These are phyloP conservation scores for Lycaena phlaeas DNA, from an alignment of 2,888 invertebrate genomes.

Conservation along the genomic window DNA sequence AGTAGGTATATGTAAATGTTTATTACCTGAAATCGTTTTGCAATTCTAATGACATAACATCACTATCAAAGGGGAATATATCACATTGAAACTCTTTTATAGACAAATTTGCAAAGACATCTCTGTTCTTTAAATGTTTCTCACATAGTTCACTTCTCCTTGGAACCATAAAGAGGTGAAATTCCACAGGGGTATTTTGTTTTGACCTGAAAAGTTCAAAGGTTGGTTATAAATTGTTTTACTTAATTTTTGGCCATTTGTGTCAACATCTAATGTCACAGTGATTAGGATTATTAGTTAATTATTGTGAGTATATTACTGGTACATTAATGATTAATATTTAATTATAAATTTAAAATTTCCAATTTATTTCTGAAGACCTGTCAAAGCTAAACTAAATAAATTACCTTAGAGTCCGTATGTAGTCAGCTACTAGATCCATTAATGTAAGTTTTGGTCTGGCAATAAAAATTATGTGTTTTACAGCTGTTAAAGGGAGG, in stretches of 20 bases:
- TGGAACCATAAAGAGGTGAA: slow-evolving; percentile 92
- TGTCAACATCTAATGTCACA: not conserved
- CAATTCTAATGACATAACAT: slow-evolving; percentile 93
- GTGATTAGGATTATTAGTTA: not conserved
- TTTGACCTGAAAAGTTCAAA: slow-evolving; percentile 33
- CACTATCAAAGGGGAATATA: slow-evolving; percentile 92
- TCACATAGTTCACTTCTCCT: slow-evolving; percentile 89
- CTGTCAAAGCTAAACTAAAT: too few relatives aligned
- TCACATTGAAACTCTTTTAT: slow-evolving; percentile 90
- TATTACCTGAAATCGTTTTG: slow-evolving; percentile 81
- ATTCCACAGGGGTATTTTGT: slow-evolving; percentile 74
- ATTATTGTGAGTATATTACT: not conserved
- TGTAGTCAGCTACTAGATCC: slow-evolving; percentile 86
- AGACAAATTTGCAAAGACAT: slow-evolving; percentile 83
- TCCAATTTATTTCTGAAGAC: too few relatives aligned
- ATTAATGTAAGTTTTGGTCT: slow-evolving; percentile 86
- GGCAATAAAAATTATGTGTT: slow-evolving; percentile 91
- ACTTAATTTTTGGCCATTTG: too few relatives aligned
- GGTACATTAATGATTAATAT: too few relatives aligned
- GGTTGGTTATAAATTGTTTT: not conserved
- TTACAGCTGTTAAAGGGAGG: slow-evolving; percentile 79
- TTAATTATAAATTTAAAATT: too few relatives aligned
- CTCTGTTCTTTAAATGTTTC: slow-evolving; percentile 86
- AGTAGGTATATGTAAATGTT: not conserved
- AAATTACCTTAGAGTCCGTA: slow-evolving; percentile 47